Evolutionary conservation across 2,113 vertebrate species (phyloP).

Genomic region (Trichechus manatus): DNA sequence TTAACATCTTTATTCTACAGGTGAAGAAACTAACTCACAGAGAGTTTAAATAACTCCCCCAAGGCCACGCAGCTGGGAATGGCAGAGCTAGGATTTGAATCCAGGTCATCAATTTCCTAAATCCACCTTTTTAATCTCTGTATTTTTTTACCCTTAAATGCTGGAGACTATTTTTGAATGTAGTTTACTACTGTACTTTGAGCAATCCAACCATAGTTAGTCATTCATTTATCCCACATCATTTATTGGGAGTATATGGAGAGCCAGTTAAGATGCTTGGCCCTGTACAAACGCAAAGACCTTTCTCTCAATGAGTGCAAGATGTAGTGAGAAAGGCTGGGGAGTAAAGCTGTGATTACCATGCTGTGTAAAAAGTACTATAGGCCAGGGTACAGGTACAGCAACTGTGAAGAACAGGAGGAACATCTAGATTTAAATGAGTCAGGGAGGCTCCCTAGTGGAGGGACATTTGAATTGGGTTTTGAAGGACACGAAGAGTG

Average conservation of each 20-base stretch:
- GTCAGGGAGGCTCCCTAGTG: too few relatives aligned
- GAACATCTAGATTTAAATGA: background rate
- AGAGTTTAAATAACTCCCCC: background rate
- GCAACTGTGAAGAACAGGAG: background rate
- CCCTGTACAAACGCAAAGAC: background rate
- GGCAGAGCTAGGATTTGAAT: background rate
- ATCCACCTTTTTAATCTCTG: background rate
- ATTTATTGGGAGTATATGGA: background rate
- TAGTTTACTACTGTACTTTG: background rate
- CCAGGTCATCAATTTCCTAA: background rate
- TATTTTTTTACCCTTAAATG: background rate
- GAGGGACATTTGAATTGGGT: too few relatives aligned
- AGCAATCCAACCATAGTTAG: background rate
- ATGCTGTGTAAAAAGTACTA: background rate
- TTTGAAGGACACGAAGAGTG: background rate
- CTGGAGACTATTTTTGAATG: background rate
- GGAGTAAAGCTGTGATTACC: background rate
- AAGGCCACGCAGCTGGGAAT: background rate
- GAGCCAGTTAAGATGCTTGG: background rate
- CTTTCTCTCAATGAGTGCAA: background rate
- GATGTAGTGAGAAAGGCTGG: background rate
- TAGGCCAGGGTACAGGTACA: background rate
- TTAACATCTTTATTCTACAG: background rate
- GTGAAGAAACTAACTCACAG: background rate
- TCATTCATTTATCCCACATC: background rate